These are phyloP conservation scores for Dasyornis broadbenti DNA, from an alignment of 2,113 vertebrate genomes.

Conservation along the genomic window DNA sequence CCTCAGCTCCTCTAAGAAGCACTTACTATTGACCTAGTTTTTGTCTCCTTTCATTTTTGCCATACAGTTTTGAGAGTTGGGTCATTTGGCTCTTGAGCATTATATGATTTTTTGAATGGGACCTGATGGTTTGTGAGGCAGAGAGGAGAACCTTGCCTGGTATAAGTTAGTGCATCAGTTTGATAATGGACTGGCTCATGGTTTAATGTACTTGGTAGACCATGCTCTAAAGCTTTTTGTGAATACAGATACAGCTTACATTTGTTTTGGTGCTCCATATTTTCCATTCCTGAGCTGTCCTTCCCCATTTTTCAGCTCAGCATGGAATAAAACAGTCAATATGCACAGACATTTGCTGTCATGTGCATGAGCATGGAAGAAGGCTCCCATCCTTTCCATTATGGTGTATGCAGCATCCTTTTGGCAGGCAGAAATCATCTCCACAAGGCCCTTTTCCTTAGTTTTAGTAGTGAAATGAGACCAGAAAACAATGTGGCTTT, in stretches of 20 bases:
- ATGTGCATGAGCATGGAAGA: not conserved
- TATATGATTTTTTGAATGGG: not conserved
- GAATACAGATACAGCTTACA: not conserved
- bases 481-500: not conserved
- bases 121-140: not conserved
- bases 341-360: not conserved
- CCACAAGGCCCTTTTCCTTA: not conserved
- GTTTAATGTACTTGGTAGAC: not conserved
- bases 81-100: not conserved
- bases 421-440: not conserved
- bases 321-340: not conserved
- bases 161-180: not conserved
- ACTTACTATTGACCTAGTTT: not conserved
- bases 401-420: not conserved
- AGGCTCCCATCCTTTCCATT: not conserved
- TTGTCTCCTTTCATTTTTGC: not conserved
- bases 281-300: not conserved
- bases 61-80: rapidly evolving
- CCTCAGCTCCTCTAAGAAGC: not conserved
- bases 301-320: not conserved
- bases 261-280: not conserved
- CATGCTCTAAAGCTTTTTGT: not conserved
- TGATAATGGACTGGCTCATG: not conserved
- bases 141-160: not conserved
- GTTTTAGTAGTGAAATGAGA: not conserved